Percentiles rank a stretch among this genome's conserved stretches.
These are phyloP conservation scores for Pristionchus exspectatus DNA, from an alignment of 2,888 invertebrate species.

Conservation along the genomic window DNA sequence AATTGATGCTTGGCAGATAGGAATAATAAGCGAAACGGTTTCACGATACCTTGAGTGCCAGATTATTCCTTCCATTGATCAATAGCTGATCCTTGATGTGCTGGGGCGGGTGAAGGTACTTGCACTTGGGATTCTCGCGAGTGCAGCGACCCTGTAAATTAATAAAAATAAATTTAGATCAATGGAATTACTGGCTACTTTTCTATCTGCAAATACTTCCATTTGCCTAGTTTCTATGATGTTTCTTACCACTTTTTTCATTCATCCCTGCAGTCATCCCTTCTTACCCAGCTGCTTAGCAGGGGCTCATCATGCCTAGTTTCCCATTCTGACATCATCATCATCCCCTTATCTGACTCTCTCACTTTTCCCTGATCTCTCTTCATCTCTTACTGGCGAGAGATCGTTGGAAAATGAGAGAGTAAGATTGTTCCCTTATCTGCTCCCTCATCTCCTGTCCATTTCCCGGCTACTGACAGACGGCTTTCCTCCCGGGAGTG, in stretches of 20 bases:
- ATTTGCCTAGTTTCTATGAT: background rate
- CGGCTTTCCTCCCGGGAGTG: background rate
- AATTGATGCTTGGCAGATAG: too few species aligned
- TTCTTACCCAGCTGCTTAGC: too few species aligned
- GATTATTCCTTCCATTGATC: constrained; percentile 99
- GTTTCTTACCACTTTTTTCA: background rate
- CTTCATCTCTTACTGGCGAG: background rate
- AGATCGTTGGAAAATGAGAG: background rate
- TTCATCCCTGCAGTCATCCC: background rate
- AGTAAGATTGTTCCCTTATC: background rate
- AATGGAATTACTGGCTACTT: too few species aligned
- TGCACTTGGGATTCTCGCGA: constrained; percentile 99
- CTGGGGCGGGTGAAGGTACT: constrained; percentile 99
- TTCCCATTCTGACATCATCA: background rate
- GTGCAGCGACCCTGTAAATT: constrained; percentile 97
- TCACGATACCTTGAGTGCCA: constrained; percentile 93
- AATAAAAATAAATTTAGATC: too few species aligned
- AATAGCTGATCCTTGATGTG: constrained; percentile 99
- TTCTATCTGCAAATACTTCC: too few species aligned
- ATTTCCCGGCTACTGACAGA: constrained; percentile 31
- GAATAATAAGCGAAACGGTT: too few species aligned
- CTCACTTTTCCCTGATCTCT: background rate
- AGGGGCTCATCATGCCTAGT: background rate
- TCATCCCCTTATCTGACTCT: background rate
- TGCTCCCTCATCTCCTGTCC: background rate